Evolutionary conservation across 2,888 invertebrate species (phyloP).

Genomic region (Arrhopalites spinosus): DNA sequence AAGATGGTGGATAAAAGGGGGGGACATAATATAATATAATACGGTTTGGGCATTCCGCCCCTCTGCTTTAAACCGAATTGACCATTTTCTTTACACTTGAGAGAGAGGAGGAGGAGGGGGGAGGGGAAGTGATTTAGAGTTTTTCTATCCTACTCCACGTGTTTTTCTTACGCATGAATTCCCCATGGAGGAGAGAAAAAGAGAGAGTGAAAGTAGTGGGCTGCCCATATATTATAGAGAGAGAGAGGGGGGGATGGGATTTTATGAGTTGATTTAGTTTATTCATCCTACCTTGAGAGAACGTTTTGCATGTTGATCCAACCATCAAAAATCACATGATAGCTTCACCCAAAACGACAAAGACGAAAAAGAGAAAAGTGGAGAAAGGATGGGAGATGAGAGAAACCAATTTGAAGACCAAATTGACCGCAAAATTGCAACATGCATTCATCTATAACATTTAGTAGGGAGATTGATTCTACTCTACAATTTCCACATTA

Average conservation of each 20-base stretch:
- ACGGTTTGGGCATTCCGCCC: slow-evolving; percentile 3
- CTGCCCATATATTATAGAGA: no score
- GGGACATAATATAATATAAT: neutral
- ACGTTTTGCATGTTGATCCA: slow-evolving; percentile 7
- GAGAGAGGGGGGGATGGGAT: no score
- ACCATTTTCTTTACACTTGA: slow-evolving; percentile 21
- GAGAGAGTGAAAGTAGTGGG: no score
- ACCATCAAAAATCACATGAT: slow-evolving; percentile 5
- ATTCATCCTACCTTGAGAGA: neutral
- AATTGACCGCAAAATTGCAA: slow-evolving; percentile 28
- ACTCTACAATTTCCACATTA: neutral
- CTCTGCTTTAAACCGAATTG: slow-evolving; percentile 16
- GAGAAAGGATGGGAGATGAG: neutral
- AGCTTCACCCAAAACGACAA: neutral
- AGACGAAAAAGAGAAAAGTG: neutral
- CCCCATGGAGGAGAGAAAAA: neutral
- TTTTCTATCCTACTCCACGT: neutral
- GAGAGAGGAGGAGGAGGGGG: neutral
- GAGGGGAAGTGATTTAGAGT: neutral
- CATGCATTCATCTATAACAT: neutral
- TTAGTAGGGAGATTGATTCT: slow-evolving; percentile 1
- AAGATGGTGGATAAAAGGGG: neutral
- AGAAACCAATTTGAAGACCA: slow-evolving; percentile 26
- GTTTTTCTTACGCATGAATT: neutral
- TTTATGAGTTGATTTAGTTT: neutral